phyloP scores from a whole-genome alignment of 2,113 vertebrate genomes.

The Motacilla alba region DNA sequence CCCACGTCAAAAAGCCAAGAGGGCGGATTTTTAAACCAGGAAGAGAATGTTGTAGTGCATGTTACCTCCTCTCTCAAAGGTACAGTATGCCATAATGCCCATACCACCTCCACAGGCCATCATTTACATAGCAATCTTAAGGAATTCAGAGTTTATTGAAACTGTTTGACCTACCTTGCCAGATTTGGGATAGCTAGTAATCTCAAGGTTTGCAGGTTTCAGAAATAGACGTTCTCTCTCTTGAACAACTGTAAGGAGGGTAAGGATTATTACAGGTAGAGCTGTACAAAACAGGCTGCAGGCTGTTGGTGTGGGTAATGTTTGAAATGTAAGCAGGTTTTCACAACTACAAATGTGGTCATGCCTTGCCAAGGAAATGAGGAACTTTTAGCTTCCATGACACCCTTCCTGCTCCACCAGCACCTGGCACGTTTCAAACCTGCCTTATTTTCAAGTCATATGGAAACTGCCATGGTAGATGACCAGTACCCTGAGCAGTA shows the following conservation, averaged over 20 bases:
- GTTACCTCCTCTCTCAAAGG: slow-evolving; percentile 75
- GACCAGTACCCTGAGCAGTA: not conserved
- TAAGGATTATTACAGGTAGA: not conserved
- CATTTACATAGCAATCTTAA: not conserved
- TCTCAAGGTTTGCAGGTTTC: not conserved
- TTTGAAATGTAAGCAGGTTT: not conserved
- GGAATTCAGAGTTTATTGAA: not conserved
- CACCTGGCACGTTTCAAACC: not conserved
- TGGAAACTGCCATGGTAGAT: not conserved
- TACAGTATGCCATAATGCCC: slow-evolving; percentile 50
- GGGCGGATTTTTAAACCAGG: slow-evolving; percentile 79
- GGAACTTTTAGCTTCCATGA: not conserved
- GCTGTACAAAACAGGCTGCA: not conserved
- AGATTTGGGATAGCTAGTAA: not conserved
- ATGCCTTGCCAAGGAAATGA: not conserved
- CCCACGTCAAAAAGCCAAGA: slow-evolving; percentile 85
- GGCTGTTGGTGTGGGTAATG: not conserved
- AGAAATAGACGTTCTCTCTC: not conserved
- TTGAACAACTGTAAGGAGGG: not conserved
- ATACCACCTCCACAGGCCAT: not conserved
- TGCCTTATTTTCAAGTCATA: not conserved
- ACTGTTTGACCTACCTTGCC: not conserved
- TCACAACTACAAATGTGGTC: not conserved
- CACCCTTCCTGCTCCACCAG: not conserved
- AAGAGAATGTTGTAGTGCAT: slow-evolving; percentile 65